phyloP scores from a whole-genome alignment of 2,113 vertebrate species.

The Microcebus lehilahytsara region DNA sequence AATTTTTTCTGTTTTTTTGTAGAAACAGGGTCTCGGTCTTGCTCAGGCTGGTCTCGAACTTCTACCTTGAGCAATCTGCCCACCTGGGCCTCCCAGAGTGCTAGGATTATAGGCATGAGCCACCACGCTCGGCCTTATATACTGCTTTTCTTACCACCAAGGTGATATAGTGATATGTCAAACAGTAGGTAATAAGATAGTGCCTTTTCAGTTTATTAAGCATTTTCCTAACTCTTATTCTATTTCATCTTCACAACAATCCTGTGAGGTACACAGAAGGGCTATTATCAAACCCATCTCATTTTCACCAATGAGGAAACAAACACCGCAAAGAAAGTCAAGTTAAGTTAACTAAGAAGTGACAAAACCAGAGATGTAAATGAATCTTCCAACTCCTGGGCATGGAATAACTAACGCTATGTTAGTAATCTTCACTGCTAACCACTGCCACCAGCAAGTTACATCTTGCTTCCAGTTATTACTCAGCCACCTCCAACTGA shows the following conservation, averaged over 20 bases:
- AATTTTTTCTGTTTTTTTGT: no score
- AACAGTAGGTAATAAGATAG: neutral
- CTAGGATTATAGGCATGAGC: no score
- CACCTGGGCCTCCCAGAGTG: no score
- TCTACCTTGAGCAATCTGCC: no score
- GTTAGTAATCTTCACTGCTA: neutral
- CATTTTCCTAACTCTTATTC: neutral
- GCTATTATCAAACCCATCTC: neutral
- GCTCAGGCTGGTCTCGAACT: no score
- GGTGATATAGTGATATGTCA: neutral
- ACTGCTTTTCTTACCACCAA: neutral
- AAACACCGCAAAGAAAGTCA: neutral
- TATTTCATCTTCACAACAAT: neutral
- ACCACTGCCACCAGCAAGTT: neutral
- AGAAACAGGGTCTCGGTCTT: no score
- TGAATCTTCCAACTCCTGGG: neutral
- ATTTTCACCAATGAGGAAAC: constrained; percentile 39
- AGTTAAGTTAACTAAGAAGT: neutral
- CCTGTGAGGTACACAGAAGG: neutral
- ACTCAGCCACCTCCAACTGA: neutral
- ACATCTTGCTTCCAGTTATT: constrained; percentile 1
- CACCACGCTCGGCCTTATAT: neutral
- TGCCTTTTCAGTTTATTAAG: neutral
- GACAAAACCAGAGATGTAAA: neutral
- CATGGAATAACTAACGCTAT: neutral